Conservation (phyloP, 2,888 invertebrate genomes). For the Caenorhabditis uteleia region DNA sequence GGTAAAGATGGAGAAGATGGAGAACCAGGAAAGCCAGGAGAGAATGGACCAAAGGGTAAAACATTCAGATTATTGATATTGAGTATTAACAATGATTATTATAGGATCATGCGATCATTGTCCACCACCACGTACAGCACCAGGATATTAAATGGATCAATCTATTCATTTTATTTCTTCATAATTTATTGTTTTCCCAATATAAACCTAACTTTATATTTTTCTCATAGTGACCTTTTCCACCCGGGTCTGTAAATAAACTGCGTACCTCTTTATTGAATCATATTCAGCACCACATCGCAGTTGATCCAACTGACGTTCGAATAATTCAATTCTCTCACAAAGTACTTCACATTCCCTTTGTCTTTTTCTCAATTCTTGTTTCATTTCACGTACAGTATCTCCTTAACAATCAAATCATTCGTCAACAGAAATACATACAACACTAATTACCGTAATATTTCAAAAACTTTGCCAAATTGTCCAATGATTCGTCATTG, state of each 20-base stretch:
- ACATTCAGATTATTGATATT: not conserved
- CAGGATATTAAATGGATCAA: constrained; percentile 34
- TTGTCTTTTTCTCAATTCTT: constrained; percentile 59
- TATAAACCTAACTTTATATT: constrained; percentile 2
- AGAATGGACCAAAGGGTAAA: constrained; percentile 38
- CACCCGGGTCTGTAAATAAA: not conserved
- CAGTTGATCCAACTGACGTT: constrained; percentile 61
- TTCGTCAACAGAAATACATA: not conserved
- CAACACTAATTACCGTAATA: constrained; percentile 62
- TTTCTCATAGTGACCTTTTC: not conserved
- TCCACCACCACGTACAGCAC: constrained; percentile 49
- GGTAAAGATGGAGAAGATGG: constrained; percentile 45
- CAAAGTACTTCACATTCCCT: constrained; percentile 50
- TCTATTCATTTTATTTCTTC: not conserved
- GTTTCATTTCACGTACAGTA: constrained; percentile 56
- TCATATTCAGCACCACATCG: constrained; percentile 65
- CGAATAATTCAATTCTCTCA: constrained; percentile 60
- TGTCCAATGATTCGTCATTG: constrained; percentile 60
- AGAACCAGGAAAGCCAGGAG: constrained; percentile 42
- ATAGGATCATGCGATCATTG: constrained; percentile 48
- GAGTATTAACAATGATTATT: not conserved
- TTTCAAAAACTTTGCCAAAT: constrained; percentile 63
- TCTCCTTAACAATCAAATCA: constrained; percentile 39
- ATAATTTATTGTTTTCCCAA: not conserved
- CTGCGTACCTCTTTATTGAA: constrained; percentile 57